Conservation (phyloP, 2,888 invertebrate species). For the Oscheius sp. region DNA sequence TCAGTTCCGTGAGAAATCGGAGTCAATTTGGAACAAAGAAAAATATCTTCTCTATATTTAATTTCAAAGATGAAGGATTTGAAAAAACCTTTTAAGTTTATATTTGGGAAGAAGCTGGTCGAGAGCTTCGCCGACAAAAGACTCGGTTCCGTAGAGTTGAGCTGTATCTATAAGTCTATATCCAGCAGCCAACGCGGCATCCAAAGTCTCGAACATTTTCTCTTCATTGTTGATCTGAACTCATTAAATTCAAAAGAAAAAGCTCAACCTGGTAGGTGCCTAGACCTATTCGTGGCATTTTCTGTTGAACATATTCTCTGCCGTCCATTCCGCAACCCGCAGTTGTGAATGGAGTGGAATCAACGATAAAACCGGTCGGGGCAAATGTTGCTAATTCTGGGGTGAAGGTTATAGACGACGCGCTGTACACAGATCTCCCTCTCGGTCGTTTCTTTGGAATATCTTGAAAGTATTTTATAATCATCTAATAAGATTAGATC, state of each 20-base stretch:
- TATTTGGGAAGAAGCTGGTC: slow-evolving; percentile 51
- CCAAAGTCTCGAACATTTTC: slow-evolving; percentile 45
- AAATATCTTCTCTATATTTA: slow-evolving; percentile 58
- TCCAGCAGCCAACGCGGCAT: slow-evolving; percentile 55
- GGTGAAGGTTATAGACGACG: too few relatives aligned
- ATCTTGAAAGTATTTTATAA: too few relatives aligned
- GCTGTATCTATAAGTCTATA: slow-evolving; percentile 66
- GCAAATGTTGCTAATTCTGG: too few relatives aligned
- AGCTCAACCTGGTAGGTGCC: slow-evolving; percentile 55
- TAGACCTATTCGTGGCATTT: slow-evolving; percentile 62
- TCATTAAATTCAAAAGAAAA: background rate
- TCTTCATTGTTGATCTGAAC: slow-evolving; percentile 39
- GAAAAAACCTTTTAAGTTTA: slow-evolving; percentile 45
- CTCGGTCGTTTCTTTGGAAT: too few relatives aligned
- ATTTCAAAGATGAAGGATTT: background rate
- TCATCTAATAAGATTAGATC: too few relatives aligned
- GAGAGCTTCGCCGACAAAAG: slow-evolving; percentile 40
- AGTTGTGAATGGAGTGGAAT: background rate
- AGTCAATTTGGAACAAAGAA: slow-evolving; percentile 62
- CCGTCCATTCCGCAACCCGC: slow-evolving; percentile 28
- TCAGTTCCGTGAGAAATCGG: slow-evolving; percentile 60
- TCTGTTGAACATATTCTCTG: slow-evolving; percentile 45
- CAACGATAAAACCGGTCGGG: too few relatives aligned
- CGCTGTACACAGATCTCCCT: too few relatives aligned
- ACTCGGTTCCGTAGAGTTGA: slow-evolving; percentile 60